A percentile compares a stretch with the other conserved stretches of the same genome.
phyloP scores from a whole-genome alignment of 1,140 invertebrate genomes.

The Telenomus remus region DNA sequence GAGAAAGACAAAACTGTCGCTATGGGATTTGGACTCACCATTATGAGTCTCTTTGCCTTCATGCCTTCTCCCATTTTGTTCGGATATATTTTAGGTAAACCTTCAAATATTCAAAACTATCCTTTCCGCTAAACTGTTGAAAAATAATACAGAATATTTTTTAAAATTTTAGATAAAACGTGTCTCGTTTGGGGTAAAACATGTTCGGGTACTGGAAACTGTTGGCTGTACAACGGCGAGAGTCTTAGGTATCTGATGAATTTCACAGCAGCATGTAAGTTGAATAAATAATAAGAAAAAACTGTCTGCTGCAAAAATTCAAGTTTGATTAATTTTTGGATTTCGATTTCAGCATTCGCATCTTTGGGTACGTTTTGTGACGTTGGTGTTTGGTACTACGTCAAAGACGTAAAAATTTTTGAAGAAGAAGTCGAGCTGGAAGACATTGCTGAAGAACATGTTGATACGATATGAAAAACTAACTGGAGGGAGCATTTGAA shows the following conservation, averaged over 20 bases:
- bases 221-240: constrained; percentile 83
- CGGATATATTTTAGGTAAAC: constrained; percentile 83
- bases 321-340: too few relatives aligned
- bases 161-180: constrained; percentile 75
- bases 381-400: constrained; percentile 81
- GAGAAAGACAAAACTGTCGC: constrained; percentile 84
- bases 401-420: constrained; percentile 83
- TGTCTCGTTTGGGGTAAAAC: constrained; percentile 86
- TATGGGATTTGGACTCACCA: constrained; percentile 81
- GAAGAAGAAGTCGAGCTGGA: constrained; percentile 79
- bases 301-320: too few relatives aligned
- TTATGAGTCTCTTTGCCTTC: constrained; percentile 82
- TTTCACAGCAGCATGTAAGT: constrained; percentile 80
- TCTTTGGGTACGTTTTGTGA: constrained; percentile 81
- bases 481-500: constrained; percentile 23
- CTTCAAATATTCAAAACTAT: too few relatives aligned
- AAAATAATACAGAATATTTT: too few relatives aligned
- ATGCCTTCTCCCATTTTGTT: constrained; percentile 85
- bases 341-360: constrained; percentile 75
- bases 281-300: not conserved
- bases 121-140: too few relatives aligned
- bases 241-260: constrained; percentile 80
- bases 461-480: constrained; percentile 63
- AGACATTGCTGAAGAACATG: constrained; percentile 71
- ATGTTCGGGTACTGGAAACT: constrained; percentile 82